Evolutionary conservation across 1,140 invertebrate genomes (phyloP).

Genomic region (Meteorus sp.): DNA sequence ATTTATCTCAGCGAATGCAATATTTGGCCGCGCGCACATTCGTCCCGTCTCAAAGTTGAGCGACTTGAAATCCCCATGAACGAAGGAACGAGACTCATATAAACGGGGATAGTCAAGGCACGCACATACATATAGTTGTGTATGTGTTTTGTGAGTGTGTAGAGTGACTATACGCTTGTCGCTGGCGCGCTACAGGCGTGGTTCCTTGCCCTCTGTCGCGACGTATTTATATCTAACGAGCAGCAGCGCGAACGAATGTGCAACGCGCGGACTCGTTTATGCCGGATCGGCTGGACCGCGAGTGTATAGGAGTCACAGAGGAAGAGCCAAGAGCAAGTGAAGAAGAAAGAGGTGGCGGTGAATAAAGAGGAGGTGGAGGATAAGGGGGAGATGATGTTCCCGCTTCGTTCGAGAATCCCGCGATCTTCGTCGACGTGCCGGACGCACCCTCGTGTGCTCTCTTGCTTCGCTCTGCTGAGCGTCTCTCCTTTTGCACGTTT

Average conservation of each 20-base stretch:
- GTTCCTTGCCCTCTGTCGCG: slow-evolving; percentile 41
- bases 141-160: slow-evolving; percentile 10
- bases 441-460: slow-evolving; percentile 28
- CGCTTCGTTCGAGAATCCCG: slow-evolving; percentile 8
- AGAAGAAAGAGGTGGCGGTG: not conserved
- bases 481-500: slow-evolving; percentile 23
- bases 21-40: slow-evolving; percentile 39
- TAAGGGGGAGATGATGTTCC: not conserved
- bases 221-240: slow-evolving; percentile 41
- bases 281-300: slow-evolving; percentile 9
- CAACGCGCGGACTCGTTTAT: slow-evolving; percentile 26
- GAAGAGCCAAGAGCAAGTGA: slow-evolving; percentile 6
- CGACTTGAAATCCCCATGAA: slow-evolving; percentile 8
- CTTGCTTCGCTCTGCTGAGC: slow-evolving; percentile 31
- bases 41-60: slow-evolving; percentile 24
- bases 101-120: not conserved
- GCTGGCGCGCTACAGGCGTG: slow-evolving; percentile 28
- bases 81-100: not conserved
- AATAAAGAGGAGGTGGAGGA: not conserved
- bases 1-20: slow-evolving; percentile 43
- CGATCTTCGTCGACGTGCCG: slow-evolving; percentile 28
- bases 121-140: slow-evolving; percentile 1
- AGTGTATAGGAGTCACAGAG: slow-evolving; percentile 1
- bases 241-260: slow-evolving; percentile 29
- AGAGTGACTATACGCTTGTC: too few relatives aligned